A percentile compares a stretch with the other conserved stretches of the same genome.
These are phyloP conservation scores for Hyles lineata DNA, from an alignment of 2,888 invertebrate genomes.

Conservation along the genomic window DNA sequence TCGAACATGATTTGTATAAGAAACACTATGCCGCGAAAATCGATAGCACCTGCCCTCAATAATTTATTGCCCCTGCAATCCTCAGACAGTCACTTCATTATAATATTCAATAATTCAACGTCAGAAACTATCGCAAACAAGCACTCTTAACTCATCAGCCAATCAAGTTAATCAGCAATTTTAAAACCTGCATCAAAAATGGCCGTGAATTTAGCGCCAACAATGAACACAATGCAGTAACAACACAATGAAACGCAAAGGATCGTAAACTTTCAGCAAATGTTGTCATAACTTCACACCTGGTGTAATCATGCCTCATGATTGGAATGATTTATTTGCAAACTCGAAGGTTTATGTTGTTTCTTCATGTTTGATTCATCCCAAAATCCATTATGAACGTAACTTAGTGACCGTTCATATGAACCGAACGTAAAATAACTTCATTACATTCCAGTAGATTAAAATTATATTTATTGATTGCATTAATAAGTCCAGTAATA, in stretches of 20 bases:
- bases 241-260: slow-evolving; percentile 30
- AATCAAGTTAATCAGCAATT: too few species aligned
- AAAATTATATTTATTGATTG: too few species aligned
- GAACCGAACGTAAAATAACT: too few species aligned
- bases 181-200: not conserved
- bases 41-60: not conserved
- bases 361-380: not conserved
- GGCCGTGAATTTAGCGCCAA: slow-evolving; percentile 32
- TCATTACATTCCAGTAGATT: too few species aligned
- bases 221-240: slow-evolving; percentile 37
- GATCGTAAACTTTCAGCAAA: slow-evolving; percentile 13
- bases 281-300: slow-evolving; percentile 9
- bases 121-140: not conserved
- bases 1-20: not conserved
- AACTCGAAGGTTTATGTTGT: not conserved
- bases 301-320: not conserved
- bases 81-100: not conserved
- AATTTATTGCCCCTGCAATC: not conserved
- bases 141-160: not conserved
- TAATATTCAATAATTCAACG: not conserved
- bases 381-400: not conserved
- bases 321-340: slow-evolving; percentile 28
- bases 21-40: not conserved
- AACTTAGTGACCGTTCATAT: too few species aligned
- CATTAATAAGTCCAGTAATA: not conserved